A percentile compares a stretch with the other conserved stretches of the same genome.
Evolutionary conservation across 2,113 vertebrate genomes (phyloP).

Genomic region (Platysternon megacephalum): DNA sequence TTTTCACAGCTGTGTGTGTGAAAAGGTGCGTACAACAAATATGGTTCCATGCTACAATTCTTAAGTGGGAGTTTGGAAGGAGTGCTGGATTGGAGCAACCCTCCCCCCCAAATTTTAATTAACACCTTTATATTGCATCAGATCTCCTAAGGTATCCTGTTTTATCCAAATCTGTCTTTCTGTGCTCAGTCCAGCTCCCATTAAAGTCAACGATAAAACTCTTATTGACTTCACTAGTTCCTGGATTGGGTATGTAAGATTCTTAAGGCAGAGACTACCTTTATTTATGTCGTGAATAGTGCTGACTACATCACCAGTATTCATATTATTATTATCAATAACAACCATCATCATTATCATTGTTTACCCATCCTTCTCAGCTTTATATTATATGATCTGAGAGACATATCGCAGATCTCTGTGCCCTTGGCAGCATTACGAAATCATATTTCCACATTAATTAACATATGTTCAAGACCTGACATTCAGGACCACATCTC

Average conservation of each 20-base stretch:
- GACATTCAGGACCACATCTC: not conserved
- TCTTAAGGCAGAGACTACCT: not conserved
- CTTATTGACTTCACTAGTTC: not conserved
- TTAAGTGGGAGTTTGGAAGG: not conserved
- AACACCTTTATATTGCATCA: not conserved
- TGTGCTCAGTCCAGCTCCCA: not conserved
- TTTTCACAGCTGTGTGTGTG: not conserved
- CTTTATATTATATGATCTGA: not conserved
- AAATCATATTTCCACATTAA: not conserved
- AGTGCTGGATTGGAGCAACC: not conserved
- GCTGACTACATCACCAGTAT: not conserved
- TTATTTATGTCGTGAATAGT: not conserved
- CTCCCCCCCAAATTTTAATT: not conserved
- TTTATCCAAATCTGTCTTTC: not conserved
- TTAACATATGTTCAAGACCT: not conserved
- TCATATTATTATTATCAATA: not conserved
- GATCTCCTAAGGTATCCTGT: not conserved
- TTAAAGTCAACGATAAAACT: not conserved
- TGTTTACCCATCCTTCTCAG: not conserved
- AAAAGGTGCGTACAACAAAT: not conserved
- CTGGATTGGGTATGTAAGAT: not conserved
- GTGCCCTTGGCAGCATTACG: not conserved
- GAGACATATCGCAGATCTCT: not conserved
- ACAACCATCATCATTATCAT: not conserved
- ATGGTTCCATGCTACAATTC: fast-evolving